phyloP scores from a whole-genome alignment of 2,888 invertebrate species.

The Dynastes hyllus region DNA sequence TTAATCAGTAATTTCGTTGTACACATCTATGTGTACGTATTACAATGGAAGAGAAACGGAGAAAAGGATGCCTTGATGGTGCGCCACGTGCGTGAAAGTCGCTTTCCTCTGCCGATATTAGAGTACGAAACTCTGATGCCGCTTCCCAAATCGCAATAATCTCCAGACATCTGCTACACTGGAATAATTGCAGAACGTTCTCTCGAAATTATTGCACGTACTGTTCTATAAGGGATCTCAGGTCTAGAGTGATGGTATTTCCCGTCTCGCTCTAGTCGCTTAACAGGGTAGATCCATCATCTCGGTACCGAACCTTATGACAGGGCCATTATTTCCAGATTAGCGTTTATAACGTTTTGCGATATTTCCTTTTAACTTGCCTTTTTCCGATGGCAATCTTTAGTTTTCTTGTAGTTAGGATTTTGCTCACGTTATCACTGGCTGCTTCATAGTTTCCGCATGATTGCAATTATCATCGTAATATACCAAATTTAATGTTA shows the following conservation, averaged over 20 bases:
- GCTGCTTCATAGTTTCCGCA: too few species aligned
- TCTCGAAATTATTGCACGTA: conserved; percentile 42
- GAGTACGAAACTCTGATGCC: conserved; percentile 1
- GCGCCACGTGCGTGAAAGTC: conserved; percentile 45
- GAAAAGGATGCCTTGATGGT: conserved; percentile 11
- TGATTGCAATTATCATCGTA: too few species aligned
- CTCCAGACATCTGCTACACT: conserved; percentile 50
- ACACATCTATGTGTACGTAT: background rate
- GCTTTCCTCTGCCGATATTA: background rate
- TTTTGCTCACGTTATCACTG: too few species aligned
- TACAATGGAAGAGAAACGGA: background rate
- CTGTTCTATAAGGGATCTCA: conserved; percentile 6
- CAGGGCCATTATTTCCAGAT: conserved; percentile 42
- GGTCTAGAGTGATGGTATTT: conserved; percentile 15
- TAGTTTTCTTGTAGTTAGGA: too few species aligned
- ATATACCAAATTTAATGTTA: too few species aligned
- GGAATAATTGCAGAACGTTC: conserved; percentile 44
- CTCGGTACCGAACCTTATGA: conserved; percentile 37
- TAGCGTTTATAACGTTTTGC: conserved; percentile 14
- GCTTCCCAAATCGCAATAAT: conserved; percentile 48
- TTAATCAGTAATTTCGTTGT: conserved; percentile 41
- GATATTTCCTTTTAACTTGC: background rate
- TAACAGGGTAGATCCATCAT: conserved; percentile 42
- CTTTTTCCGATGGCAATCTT: too few species aligned
- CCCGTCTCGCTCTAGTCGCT: background rate